phyloP scores from a whole-genome alignment of 2,888 invertebrate species.

The Agriopis leucophaearia region DNA sequence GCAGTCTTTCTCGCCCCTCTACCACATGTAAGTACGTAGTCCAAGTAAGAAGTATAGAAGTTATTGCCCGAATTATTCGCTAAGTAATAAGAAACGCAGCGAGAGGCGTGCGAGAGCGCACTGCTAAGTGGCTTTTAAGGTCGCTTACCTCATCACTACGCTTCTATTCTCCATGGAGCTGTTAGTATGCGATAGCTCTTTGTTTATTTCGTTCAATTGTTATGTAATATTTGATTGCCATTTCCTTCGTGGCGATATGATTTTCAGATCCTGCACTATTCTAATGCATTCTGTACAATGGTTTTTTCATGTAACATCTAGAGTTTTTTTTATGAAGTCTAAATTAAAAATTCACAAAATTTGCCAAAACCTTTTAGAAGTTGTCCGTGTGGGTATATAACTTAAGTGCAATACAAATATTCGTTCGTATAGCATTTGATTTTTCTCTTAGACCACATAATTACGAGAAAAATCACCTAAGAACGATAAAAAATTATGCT shows the following conservation, averaged over 20 bases:
- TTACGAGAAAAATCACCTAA: neutral
- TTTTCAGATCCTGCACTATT: neutral
- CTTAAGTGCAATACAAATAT: too few relatives aligned
- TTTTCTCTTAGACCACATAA: neutral
- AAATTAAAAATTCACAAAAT: neutral
- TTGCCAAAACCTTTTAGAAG: too few relatives aligned
- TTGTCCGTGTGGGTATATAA: too few relatives aligned
- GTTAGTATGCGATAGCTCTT: conserved; percentile 67
- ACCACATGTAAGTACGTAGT: conserved; percentile 15
- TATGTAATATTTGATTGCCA: conserved; percentile 33
- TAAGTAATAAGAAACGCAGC: conserved; percentile 79
- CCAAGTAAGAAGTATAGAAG: conserved; percentile 23
- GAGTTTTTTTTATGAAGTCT: too few relatives aligned
- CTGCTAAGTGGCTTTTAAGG: conserved; percentile 83
- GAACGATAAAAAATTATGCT: conserved; percentile 5
- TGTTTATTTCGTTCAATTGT: conserved; percentile 66
- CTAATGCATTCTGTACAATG: too few relatives aligned
- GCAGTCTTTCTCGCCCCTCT: conserved; percentile 11
- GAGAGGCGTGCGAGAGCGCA: conserved; percentile 62
- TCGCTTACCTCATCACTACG: conserved; percentile 79
- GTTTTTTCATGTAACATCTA: too few relatives aligned
- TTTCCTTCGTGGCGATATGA: conserved; percentile 41
- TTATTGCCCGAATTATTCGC: conserved; percentile 59
- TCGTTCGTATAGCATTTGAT: too few relatives aligned
- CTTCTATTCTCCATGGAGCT: conserved; percentile 59